phyloP scores from a whole-genome alignment of 2,797 vertebrate species.

The Rachycentron canadum region DNA sequence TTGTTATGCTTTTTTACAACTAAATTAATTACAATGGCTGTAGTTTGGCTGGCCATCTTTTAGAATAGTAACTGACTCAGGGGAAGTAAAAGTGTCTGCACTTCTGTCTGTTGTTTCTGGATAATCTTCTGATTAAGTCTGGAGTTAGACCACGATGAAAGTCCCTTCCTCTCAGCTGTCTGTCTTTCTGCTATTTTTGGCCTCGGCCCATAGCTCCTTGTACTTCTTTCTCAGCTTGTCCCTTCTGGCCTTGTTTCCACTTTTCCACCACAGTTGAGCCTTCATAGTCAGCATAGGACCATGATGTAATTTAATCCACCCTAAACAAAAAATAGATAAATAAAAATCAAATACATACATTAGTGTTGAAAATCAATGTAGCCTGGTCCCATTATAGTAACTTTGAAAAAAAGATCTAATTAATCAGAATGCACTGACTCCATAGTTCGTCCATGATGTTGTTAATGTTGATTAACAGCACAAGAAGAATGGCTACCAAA shows the following conservation, averaged over 20 bases:
- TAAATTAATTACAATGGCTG: neutral
- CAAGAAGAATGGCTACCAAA: slow-evolving; percentile 6
- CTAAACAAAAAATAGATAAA: neutral
- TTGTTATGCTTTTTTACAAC: neutral
- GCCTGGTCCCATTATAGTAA: slow-evolving; percentile 22
- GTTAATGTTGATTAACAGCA: neutral
- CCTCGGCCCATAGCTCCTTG: neutral
- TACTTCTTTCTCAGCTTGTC: slow-evolving; percentile 7
- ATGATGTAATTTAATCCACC: neutral
- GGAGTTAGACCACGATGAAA: neutral
- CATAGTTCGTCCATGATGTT: neutral
- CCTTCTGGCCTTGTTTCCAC: slow-evolving; percentile 8
- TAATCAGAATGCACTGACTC: neutral
- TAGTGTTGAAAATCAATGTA: slow-evolving; percentile 45
- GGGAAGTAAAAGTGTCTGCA: neutral
- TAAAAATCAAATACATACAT: neutral
- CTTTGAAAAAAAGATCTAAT: slow-evolving; percentile 3
- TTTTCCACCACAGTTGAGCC: neutral
- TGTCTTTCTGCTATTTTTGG: slow-evolving; percentile 30
- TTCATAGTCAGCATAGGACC: neutral
- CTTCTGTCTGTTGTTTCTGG: neutral
- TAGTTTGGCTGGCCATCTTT: neutral
- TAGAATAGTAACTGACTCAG: neutral
- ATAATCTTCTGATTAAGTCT: neutral
- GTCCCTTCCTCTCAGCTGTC: slow-evolving; percentile 6